phyloP scores from a whole-genome alignment of 2,888 invertebrate species.

The Eupithecia subfuscata region DNA sequence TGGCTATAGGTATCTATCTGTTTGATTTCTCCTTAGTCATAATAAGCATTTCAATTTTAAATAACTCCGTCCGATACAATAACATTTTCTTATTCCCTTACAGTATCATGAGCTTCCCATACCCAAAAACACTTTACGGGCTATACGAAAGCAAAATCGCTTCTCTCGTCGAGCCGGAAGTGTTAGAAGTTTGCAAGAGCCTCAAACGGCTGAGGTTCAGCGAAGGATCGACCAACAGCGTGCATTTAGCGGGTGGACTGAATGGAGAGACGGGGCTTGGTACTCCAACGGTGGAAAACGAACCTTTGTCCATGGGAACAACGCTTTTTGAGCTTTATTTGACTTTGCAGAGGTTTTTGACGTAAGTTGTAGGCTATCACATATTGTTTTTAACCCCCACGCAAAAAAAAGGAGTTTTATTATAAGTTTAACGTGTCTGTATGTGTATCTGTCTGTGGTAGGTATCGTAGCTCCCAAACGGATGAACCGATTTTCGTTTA shows the following conservation, averaged over 20 bases:
- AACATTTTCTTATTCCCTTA: slow-evolving; percentile 49
- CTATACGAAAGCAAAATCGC: slow-evolving; percentile 89
- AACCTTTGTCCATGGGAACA: slow-evolving; percentile 92
- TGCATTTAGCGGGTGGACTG: slow-evolving; percentile 79
- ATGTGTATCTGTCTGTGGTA: no score
- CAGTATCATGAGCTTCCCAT: slow-evolving; percentile 89
- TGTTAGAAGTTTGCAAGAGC: slow-evolving; percentile 89
- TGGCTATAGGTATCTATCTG: background rate
- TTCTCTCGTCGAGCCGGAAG: slow-evolving; percentile 88
- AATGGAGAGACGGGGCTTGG: slow-evolving; percentile 81
- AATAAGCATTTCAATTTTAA: background rate
- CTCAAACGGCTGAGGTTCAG: slow-evolving; percentile 86
- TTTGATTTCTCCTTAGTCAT: background rate
- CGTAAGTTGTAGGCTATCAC: slow-evolving; percentile 85
- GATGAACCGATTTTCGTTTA: no score
- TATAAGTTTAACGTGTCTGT: no score
- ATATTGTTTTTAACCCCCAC: no score
- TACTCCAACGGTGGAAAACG: slow-evolving; percentile 77
- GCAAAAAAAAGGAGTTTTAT: no score
- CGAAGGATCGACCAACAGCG: slow-evolving; percentile 70
- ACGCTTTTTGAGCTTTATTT: slow-evolving; percentile 96
- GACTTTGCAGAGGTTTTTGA: slow-evolving; percentile 93
- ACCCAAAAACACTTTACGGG: slow-evolving; percentile 88
- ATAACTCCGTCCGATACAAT: slow-evolving; percentile 1
- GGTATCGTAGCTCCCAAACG: no score